A percentile compares a stretch with the other conserved stretches of the same genome.
phyloP scores from a whole-genome alignment of 2,797 vertebrate genomes.

The Hippocampus kuda region DNA sequence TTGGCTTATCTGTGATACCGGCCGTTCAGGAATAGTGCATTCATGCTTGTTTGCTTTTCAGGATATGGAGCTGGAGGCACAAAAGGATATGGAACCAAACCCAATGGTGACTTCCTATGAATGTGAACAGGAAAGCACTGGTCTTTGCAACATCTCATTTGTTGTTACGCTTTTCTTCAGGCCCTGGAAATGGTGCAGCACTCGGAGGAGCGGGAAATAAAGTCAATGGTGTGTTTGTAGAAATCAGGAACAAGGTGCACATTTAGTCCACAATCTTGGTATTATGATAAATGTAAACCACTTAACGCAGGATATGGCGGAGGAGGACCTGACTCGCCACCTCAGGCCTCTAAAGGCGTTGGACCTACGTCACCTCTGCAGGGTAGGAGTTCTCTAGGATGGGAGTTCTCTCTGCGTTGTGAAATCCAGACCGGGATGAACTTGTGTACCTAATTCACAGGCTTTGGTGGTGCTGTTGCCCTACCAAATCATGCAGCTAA shows the following conservation, averaged over 20 bases:
- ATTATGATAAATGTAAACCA: not conserved
- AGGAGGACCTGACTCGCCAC: constrained; percentile 15
- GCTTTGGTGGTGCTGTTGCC: constrained; percentile 35
- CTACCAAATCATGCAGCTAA: constrained; percentile 38
- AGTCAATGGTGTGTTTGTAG: constrained; percentile 19
- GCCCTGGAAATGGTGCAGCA: constrained; percentile 34
- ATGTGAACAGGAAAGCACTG: not conserved
- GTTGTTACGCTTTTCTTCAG: constrained; percentile 17
- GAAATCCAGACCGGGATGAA: not conserved
- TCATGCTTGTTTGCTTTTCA: not conserved
- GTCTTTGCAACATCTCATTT: not conserved
- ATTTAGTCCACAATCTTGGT: not conserved
- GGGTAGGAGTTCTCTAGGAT: constrained; percentile 24
- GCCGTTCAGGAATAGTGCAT: not conserved
- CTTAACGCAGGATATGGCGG: constrained; percentile 21
- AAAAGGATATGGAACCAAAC: constrained; percentile 7
- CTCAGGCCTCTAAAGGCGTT: constrained; percentile 38
- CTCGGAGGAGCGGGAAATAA: constrained; percentile 29
- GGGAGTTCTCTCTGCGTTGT: constrained; percentile 5
- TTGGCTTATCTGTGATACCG: not conserved
- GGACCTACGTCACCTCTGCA: constrained; percentile 24
- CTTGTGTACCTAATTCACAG: constrained; percentile 26
- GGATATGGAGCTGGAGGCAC: not conserved
- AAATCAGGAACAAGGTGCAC: no score
- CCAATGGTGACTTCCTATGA: constrained; percentile 26